Conservation (phyloP, 2,888 invertebrate species). For the Nesidiocoris tenuis region DNA sequence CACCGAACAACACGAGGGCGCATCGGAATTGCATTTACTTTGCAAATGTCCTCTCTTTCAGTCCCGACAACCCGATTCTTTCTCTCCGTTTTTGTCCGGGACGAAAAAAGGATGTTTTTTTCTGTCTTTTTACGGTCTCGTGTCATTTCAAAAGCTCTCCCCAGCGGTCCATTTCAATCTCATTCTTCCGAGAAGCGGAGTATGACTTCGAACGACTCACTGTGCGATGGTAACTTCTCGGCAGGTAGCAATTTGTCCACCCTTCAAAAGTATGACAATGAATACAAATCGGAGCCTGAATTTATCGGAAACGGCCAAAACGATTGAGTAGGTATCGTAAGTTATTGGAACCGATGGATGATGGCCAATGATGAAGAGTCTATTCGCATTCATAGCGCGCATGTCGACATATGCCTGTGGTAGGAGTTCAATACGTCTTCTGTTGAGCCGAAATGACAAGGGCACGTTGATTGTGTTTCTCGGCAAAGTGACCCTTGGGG, state of each 20-base stretch:
- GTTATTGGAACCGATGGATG: too few relatives aligned
- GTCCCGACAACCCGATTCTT: not conserved
- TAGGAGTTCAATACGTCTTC: too few relatives aligned
- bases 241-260: not conserved
- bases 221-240: not conserved
- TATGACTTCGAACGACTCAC: not conserved
- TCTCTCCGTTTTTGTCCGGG: not conserved
- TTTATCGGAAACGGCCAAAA: too few relatives aligned
- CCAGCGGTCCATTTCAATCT: not conserved
- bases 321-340: too few relatives aligned
- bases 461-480: too few relatives aligned
- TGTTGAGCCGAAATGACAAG: too few relatives aligned
- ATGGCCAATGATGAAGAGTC: too few relatives aligned
- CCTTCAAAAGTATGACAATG: not conserved
- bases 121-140: not conserved
- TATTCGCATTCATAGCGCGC: too few relatives aligned
- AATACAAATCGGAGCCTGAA: not conserved
- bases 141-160: not conserved
- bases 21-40: constrained; percentile 34
- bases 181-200: not conserved
- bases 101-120: not conserved
- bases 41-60: constrained; percentile 15
- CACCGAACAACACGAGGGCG: constrained; percentile 2
- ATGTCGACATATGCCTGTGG: too few relatives aligned
- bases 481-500: too few relatives aligned